Evolutionary conservation across 2,113 vertebrate genomes (phyloP).

Genomic region (Nerophis ophidion): DNA sequence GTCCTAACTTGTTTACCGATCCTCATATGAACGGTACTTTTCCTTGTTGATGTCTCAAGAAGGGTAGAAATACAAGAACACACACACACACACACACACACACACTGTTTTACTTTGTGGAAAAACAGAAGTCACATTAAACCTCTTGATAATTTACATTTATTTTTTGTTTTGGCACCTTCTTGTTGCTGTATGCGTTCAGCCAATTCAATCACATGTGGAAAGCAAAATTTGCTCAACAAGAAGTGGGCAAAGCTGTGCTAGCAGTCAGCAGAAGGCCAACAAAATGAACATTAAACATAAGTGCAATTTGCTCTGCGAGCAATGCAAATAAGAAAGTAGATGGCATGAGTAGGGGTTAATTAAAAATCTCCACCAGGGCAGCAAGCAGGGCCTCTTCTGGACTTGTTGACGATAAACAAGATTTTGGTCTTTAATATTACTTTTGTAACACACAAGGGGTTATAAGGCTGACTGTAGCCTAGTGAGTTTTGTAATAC

Average conservation of each 20-base stretch:
- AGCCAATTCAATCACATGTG: constrained; percentile 34
- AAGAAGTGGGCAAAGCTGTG: constrained; percentile 21
- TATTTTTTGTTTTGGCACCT: neutral
- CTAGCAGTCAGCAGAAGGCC: constrained; percentile 36
- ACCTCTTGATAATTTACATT: too few relatives aligned
- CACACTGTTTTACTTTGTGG: neutral
- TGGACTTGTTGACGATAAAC: too few relatives aligned
- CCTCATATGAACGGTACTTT: too few relatives aligned
- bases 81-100: neutral
- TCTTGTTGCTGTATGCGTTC: neutral
- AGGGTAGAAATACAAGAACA: too few relatives aligned
- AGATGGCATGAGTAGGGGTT: constrained; percentile 54
- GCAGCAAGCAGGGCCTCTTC: constrained; percentile 9
- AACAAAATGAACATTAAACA: constrained; percentile 41
- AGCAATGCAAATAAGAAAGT: constrained; percentile 38
- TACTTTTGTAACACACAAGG: too few relatives aligned
- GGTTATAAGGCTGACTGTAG: too few relatives aligned
- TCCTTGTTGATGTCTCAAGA: too few relatives aligned
- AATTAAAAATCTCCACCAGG: constrained; percentile 56
- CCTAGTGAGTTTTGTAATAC: too few relatives aligned
- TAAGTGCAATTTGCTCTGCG: constrained; percentile 48
- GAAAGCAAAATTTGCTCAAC: constrained; percentile 28
- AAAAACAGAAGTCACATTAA: too few relatives aligned
- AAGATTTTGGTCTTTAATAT: too few relatives aligned
- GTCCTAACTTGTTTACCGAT: too few relatives aligned